phyloP scores from a whole-genome alignment of 2,113 vertebrate species.

The Scytalopus superciliaris region DNA sequence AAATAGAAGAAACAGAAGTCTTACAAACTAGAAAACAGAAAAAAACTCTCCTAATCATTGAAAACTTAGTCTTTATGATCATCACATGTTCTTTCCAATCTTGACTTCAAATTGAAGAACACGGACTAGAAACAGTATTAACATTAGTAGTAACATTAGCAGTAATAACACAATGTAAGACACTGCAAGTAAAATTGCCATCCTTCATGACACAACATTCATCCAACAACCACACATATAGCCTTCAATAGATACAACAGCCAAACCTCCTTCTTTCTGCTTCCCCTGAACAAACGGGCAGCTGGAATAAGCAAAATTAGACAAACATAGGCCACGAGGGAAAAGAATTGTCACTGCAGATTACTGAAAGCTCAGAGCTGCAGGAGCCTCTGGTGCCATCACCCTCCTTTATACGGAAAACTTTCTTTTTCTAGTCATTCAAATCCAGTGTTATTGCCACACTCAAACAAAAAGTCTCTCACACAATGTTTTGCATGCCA shows the following conservation, averaged over 20 bases:
- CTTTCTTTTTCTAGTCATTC: background rate
- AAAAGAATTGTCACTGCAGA: background rate
- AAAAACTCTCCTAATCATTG: background rate
- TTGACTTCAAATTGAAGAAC: background rate
- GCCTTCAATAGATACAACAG: background rate
- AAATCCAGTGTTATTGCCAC: background rate
- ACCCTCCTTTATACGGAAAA: background rate
- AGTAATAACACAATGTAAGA: background rate
- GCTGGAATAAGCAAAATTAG: background rate
- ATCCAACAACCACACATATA: background rate
- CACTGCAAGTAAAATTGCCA: background rate
- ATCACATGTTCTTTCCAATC: background rate
- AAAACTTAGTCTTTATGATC: background rate
- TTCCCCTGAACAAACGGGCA: background rate
- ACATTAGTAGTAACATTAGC: background rate
- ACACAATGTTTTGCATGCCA: background rate
- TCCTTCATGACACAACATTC: background rate
- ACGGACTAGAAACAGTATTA: background rate
- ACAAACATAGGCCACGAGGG: background rate
- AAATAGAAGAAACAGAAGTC: background rate
- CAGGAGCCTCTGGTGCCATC: background rate
- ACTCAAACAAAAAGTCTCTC: background rate
- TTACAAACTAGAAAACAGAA: background rate
- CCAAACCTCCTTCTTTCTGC: background rate
- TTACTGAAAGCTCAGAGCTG: background rate